Evolutionary conservation across 2,888 invertebrate species (phyloP).

Genomic region (Eudasyphora cyanicolor): DNA sequence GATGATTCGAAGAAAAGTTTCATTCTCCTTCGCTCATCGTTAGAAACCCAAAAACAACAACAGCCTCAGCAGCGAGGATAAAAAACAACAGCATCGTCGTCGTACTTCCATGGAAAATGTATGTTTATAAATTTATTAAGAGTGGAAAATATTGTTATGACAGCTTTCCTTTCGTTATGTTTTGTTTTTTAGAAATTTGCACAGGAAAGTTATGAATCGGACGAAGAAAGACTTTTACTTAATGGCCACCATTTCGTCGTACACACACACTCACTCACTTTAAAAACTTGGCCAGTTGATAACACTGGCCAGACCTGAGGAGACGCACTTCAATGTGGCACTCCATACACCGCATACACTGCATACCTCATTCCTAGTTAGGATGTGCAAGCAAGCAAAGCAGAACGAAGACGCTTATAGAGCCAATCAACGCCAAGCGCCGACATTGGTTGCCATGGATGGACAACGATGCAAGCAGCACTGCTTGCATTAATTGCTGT

Average conservation of each 20-base stretch:
- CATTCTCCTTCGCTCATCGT: neutral
- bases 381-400: slow-evolving; percentile 1
- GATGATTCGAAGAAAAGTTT: neutral
- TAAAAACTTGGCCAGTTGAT: neutral
- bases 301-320: neutral
- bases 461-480: neutral
- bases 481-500: neutral
- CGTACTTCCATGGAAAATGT: slow-evolving; percentile 37
- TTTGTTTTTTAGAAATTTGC: slow-evolving; percentile 15
- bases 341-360: neutral
- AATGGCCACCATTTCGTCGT: slow-evolving; percentile 25
- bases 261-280: neutral
- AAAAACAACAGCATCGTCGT: neutral
- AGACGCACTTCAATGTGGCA: slow-evolving; percentile 1
- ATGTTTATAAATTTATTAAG: slow-evolving; percentile 56
- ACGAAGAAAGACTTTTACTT: slow-evolving; percentile 56
- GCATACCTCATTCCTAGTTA: no score
- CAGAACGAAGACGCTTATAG: neutral
- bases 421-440: neutral
- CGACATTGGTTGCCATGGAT: slow-evolving; percentile 1
- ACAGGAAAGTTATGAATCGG: slow-evolving; percentile 41
- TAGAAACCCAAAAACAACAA: neutral
- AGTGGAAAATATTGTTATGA: slow-evolving; percentile 44
- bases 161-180: slow-evolving; percentile 40
- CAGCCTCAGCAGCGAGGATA: neutral